Base-by-base conservation (phyloP, 2,888 invertebrate genomes). In the Hyalella azteca region DNA sequence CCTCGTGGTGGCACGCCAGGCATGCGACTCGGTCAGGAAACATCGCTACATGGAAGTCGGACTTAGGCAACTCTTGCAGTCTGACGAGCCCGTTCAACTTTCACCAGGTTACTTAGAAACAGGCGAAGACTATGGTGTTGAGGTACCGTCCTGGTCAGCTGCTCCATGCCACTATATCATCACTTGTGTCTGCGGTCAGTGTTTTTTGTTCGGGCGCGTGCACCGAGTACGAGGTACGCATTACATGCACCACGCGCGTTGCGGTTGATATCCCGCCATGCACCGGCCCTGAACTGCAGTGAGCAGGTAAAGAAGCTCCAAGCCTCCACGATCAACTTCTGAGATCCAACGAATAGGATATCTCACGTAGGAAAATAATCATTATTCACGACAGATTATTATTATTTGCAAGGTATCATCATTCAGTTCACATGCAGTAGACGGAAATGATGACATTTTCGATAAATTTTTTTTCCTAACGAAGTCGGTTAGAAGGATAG, bases 21-120 rank as follows among this genome's bases (percentile, higher is more conserved):
- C 32, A 66, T 66, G 36, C 19, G 13, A 66, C 66, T 66, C 36
- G 66, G 66, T 39, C 66, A 32, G 66, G 66, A 66, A 66, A 66
- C 66, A 29, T 11, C n/a, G n/a, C n/a, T n/a, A n/a, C n/a, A n/a
- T n/a, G n/a, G n/a, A n/a, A n/a, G n/a, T 39, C 66, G 36, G 36
- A 36, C 66, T 66, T 32, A 36, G 36, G 36, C 66, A 36, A 66
- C 66, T 66, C 5, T n/a, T 29, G 66, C 36, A 66, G 66, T 11
- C 66, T 36, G 66, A 36, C 32, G 2, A 11, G 66, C 66, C 19
- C 39, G 66, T 66, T 15, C 29, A 66, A 66, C 66, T 66, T 66
- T 66, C 66, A 66, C 66, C 66, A 66, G 36, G 66, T 66, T 66
- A 66, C 66, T 66, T 36, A 66, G 66, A 66, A 66, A 66, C 66